Evolutionary conservation across 2,797 vertebrate species (phyloP), one percentile per base, ranked within the genome.

Genomic region (Euphonia xanthogaster): DNA sequence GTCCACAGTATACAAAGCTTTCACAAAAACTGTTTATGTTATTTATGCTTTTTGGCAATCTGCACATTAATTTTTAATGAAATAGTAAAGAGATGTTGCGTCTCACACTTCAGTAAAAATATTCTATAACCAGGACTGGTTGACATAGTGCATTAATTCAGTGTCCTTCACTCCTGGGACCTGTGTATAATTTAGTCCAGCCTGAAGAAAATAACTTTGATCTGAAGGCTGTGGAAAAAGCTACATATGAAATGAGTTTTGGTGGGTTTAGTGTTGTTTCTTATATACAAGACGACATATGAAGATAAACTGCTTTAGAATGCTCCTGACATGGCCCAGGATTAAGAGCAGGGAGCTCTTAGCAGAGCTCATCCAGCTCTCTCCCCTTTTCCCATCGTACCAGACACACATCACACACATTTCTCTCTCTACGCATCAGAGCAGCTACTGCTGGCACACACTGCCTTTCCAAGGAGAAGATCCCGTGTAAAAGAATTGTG

Each of bases 141-240:
- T 98, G 97, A 98, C 98, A 98, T 48, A 98, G 97, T 97, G 93
- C 96, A 98, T 98, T 98, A 98, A 98, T 98, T 98, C 98, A 97
- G 96, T 97, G 98, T 98, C 98, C 98, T 98, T 98, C 98, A 98
- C 98, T 98, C 98, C 95, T 80, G 97, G 97, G 98, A 98, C 97
- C 98, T 96, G 95, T 35, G 97, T 98, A 98, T 98, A 98, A 98
- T 98, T 98, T 98, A 98, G 98, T 98, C 97, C 97, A 97, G 97
- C 92, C 96, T 96, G 96, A 97, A 98, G 98, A 98, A 98, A 98
- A 98, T 98, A 98, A 98, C 98, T 98, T 98, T 98, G 97, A 98
- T 98, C 97, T 97, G 96, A 97, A 98, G 96, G 97, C 97, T 97
- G 91, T 94, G 91, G 93, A 94, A 97, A 98, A 98, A 98, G 96